phyloP scores from a whole-genome alignment of 2,888 invertebrate genomes.

The Boloria selene region DNA sequence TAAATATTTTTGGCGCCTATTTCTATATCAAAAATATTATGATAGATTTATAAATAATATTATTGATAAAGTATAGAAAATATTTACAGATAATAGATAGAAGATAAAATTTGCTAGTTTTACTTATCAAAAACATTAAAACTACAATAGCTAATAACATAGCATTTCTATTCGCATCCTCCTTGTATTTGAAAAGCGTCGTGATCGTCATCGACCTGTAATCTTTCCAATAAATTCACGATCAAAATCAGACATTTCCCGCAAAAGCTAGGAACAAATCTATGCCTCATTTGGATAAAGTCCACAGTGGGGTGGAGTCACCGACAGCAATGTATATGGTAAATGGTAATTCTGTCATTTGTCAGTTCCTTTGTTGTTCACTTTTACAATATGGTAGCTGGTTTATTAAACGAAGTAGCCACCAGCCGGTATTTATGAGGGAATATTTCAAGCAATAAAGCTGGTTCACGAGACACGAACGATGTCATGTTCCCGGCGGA shows the following conservation, averaged over 20 bases:
- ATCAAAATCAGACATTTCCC: conserved; percentile 18
- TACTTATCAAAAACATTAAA: not conserved
- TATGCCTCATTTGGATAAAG: not conserved
- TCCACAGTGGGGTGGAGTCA: not conserved
- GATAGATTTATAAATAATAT: too few relatives aligned
- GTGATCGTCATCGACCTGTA: conserved; percentile 17
- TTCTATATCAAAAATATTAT: too few relatives aligned
- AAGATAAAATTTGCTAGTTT: not conserved
- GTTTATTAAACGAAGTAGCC: conserved; percentile 20
- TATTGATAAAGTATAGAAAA: too few relatives aligned
- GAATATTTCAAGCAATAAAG: conserved; percentile 23
- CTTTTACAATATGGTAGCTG: conserved; percentile 22
- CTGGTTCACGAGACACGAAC: conserved; percentile 1
- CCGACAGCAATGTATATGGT: conserved; percentile 26
- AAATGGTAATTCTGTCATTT: conserved; percentile 35
- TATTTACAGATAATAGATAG: too few relatives aligned
- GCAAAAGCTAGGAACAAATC: not conserved
- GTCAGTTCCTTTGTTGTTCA: conserved; percentile 28
- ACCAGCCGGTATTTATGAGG: conserved; percentile 24
- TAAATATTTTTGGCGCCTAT: too few relatives aligned
- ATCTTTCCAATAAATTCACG: conserved; percentile 19
- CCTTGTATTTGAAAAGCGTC: conserved; percentile 8
- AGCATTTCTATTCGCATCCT: conserved; percentile 2
- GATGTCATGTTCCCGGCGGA: conserved; percentile 1
- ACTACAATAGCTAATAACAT: not conserved